These are phyloP conservation scores for Neoitamus cyanurus DNA, from an alignment of 2,888 invertebrate species.

Conservation along the genomic window DNA sequence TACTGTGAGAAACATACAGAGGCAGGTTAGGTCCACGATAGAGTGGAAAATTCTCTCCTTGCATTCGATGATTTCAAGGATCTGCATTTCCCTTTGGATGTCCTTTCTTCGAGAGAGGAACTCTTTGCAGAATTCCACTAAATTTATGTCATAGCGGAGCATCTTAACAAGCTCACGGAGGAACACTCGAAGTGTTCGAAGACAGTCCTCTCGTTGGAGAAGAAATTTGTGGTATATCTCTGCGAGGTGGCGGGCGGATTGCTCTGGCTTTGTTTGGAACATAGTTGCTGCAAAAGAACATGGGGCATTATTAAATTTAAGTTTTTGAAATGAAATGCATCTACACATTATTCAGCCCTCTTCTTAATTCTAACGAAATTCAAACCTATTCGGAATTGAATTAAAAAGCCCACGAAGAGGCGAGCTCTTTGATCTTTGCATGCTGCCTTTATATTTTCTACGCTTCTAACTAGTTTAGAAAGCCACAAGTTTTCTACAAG, in stretches of 20 bases:
- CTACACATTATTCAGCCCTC: too few species aligned
- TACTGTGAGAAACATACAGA: constrained; percentile 83
- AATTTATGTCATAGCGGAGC: constrained; percentile 82
- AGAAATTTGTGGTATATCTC: constrained; percentile 88
- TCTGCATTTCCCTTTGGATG: constrained; percentile 71
- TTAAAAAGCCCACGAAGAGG: too few species aligned
- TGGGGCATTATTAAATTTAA: too few species aligned
- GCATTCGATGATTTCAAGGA: constrained; percentile 76
- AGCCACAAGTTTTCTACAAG: too few species aligned
- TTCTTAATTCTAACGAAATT: too few species aligned
- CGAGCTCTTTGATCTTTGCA: too few species aligned
- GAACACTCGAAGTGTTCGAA: constrained; percentile 85
- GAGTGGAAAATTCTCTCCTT: constrained; percentile 87
- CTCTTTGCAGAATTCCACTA: constrained; percentile 81
- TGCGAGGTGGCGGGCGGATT: constrained; percentile 84
- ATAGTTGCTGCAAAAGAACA: constrained; percentile 73
- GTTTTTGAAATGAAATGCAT: too few species aligned
- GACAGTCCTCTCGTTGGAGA: constrained; percentile 88
- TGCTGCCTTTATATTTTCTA: too few species aligned
- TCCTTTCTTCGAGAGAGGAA: constrained; percentile 74
- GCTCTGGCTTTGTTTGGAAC: constrained; percentile 85
- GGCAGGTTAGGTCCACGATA: constrained; percentile 84
- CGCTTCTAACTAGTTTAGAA: too few species aligned
- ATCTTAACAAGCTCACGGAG: constrained; percentile 90
- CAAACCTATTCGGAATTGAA: too few species aligned